Percentiles rank a stretch among this genome's conserved stretches.
Evolutionary conservation across 2,888 invertebrate genomes (phyloP).

Genomic region (Stenolophus ochropezus): DNA sequence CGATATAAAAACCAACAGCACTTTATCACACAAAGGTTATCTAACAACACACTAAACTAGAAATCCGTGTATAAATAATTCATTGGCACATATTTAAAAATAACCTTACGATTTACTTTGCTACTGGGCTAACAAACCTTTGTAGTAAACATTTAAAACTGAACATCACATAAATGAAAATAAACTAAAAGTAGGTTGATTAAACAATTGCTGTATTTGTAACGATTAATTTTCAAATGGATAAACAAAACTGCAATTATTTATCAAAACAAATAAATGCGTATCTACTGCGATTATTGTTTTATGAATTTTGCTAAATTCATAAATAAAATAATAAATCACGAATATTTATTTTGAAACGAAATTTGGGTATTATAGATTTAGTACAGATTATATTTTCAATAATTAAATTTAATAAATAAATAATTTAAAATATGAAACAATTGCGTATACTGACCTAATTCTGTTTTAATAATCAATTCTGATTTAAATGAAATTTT

Average conservation of each 20-base stretch:
- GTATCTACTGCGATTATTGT: too few species aligned
- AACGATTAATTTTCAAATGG: not conserved
- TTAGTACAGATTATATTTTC: too few species aligned
- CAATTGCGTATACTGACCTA: too few species aligned
- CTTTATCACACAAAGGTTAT: constrained; percentile 1
- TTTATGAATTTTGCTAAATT: too few species aligned
- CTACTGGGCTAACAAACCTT: not conserved
- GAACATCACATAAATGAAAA: not conserved
- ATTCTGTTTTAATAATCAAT: too few species aligned
- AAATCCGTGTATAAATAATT: constrained; percentile 9
- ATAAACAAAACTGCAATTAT: not conserved
- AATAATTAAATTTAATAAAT: too few species aligned
- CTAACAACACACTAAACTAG: constrained; percentile 9
- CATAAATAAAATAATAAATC: too few species aligned
- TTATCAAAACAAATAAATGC: not conserved
- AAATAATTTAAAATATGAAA: too few species aligned
- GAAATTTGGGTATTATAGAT: too few species aligned
- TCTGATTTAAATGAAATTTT: too few species aligned
- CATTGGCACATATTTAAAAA: constrained; percentile 28
- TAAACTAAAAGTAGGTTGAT: not conserved
- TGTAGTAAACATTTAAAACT: not conserved
- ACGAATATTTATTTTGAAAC: too few species aligned
- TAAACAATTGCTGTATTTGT: not conserved
- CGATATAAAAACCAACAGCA: not conserved
- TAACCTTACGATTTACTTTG: not conserved